Evolutionary conservation across 2,797 vertebrate genomes (phyloP).

Genomic region (Balearica regulorum): DNA sequence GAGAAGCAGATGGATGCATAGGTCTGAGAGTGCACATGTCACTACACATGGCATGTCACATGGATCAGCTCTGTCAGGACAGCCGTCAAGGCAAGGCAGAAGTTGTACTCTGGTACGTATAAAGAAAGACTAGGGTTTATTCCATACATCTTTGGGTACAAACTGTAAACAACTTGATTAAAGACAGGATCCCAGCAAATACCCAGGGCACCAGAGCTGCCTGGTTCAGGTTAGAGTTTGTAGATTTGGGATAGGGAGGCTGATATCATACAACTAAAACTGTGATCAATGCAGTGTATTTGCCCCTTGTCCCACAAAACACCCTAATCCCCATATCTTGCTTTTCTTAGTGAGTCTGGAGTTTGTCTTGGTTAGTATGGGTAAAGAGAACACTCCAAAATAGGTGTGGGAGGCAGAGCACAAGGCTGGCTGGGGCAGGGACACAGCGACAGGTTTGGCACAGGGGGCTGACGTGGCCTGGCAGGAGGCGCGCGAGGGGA

Average conservation of each 20-base stretch:
- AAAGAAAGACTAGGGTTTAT: neutral
- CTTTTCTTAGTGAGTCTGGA: neutral
- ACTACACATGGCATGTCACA: fast-evolving
- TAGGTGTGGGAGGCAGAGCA: neutral
- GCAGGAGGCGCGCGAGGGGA: neutral
- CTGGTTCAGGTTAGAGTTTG: neutral
- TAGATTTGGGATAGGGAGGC: neutral
- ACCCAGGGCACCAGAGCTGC: neutral
- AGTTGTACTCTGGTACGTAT: neutral
- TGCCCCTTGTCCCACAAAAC: neutral
- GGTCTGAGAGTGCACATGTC: neutral
- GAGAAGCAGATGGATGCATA: neutral
- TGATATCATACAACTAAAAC: neutral
- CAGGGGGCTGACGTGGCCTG: neutral
- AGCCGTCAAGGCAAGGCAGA: neutral
- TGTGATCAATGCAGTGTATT: neutral
- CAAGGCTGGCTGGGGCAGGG: neutral
- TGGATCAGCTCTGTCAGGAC: neutral
- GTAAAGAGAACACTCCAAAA: neutral
- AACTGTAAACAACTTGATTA: neutral
- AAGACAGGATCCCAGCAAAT: neutral
- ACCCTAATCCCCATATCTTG: neutral
- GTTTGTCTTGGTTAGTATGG: neutral
- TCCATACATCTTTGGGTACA: neutral
- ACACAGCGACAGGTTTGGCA: neutral